Evolutionary conservation across 2,888 invertebrate genomes (phyloP).

Genomic region (Rotaria magnacalcarata): DNA sequence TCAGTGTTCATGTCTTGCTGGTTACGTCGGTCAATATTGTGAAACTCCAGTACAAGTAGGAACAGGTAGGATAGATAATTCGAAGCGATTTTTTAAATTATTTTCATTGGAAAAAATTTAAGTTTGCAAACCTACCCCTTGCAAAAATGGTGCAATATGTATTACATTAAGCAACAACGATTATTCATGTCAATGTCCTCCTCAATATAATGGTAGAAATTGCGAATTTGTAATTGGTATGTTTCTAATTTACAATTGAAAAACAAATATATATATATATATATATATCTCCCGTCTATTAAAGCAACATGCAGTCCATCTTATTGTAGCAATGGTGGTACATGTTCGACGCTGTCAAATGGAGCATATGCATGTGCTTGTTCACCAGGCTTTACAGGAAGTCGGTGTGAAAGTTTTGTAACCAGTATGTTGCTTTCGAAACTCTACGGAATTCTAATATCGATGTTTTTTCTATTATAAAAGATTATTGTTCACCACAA

Average conservation of each 20-base stretch:
- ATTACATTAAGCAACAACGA: not conserved
- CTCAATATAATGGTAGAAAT: conserved; percentile 40
- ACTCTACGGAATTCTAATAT: not conserved
- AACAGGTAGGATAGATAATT: not conserved
- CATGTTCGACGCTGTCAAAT: not conserved
- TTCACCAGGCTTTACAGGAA: conserved; percentile 64
- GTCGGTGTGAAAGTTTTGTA: conserved; percentile 70
- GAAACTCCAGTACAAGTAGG: not conserved
- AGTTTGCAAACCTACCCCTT: conserved; percentile 35
- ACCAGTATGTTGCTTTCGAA: not conserved
- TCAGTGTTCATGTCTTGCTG: not conserved
- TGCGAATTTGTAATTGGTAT: conserved; percentile 5
- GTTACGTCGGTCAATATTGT: not conserved
- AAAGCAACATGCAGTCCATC: not conserved
- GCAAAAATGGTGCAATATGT: conserved; percentile 43
- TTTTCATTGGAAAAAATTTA: too few species aligned
- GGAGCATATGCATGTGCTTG: conserved; percentile 58
- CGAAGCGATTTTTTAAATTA: too few species aligned
- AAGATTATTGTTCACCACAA: conserved; percentile 12
- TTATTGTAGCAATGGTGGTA: not conserved
- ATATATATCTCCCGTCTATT: too few species aligned
- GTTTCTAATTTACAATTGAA: too few species aligned
- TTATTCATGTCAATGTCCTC: conserved; percentile 39
- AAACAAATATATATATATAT: too few species aligned
- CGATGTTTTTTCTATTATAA: not conserved